Evolutionary conservation across 2,113 vertebrate species (phyloP).

Genomic region (Protomyctophum bolini): DNA sequence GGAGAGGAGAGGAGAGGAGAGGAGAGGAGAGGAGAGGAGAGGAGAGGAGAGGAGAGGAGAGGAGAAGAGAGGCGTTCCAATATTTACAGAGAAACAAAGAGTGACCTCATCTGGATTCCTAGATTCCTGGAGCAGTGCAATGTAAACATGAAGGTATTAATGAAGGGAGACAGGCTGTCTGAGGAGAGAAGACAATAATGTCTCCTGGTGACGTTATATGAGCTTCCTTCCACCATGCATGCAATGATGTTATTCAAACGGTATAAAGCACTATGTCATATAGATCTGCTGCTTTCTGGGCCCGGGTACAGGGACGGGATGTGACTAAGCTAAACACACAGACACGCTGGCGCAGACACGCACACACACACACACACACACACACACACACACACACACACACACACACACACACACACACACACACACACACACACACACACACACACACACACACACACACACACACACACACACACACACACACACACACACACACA

Average conservation of each 20-base stretch:
- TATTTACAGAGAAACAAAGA: not conserved
- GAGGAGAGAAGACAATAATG: not conserved
- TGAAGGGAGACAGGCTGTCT: not conserved
- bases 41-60: not conserved
- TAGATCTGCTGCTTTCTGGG: constrained; percentile 21
- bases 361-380: not conserved
- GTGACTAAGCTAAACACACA: constrained; percentile 47
- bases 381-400: constrained; percentile 2
- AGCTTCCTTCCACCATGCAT: not conserved
- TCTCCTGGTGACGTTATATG: not conserved
- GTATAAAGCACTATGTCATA: not conserved
- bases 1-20: not conserved
- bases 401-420: constrained; percentile 22
- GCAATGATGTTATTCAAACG: not conserved
- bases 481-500: constrained; percentile 35
- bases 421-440: constrained; percentile 20
- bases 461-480: constrained; percentile 26
- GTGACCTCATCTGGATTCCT: not conserved
- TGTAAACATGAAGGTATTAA: not conserved
- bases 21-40: too few species aligned
- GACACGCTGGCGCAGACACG: not conserved
- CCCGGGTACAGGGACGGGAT: constrained; percentile 51
- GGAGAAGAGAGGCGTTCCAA: not conserved
- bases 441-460: constrained; percentile 38
- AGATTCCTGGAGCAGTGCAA: not conserved